These are phyloP conservation scores for Epsilonema sp. DNA, from an alignment of 2,888 invertebrate species.

Conservation along the genomic window DNA sequence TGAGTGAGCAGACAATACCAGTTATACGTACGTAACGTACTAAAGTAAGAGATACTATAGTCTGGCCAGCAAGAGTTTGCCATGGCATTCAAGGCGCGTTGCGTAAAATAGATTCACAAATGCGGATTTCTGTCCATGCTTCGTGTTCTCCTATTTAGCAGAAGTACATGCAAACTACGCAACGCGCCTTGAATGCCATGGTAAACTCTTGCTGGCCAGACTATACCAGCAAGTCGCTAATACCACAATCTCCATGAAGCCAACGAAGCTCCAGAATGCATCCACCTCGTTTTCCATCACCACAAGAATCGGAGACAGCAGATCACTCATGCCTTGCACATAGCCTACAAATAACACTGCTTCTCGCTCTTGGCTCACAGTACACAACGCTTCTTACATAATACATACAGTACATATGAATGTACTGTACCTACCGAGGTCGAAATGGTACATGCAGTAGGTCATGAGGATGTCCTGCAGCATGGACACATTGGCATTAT, in stretches of 20 bases:
- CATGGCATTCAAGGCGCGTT: too few species aligned
- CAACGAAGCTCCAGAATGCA: slow-evolving; percentile 96
- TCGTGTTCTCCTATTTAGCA: too few species aligned
- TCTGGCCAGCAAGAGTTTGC: too few species aligned
- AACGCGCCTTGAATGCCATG: too few species aligned
- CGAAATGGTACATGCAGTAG: slow-evolving; percentile 96
- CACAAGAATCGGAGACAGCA: slow-evolving; percentile 71
- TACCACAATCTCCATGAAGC: slow-evolving; percentile 89
- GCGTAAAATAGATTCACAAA: too few species aligned
- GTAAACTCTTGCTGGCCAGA: too few species aligned
- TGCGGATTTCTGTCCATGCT: too few species aligned
- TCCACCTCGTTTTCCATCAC: slow-evolving; percentile 80
- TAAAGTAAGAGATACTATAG: too few species aligned
- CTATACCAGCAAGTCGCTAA: too few species aligned
- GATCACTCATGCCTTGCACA: slow-evolving; percentile 89
- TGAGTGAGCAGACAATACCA: too few species aligned
- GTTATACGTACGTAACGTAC: too few species aligned
- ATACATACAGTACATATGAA: background rate
- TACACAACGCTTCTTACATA: background rate
- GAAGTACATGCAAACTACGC: too few species aligned
- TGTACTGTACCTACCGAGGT: slow-evolving; percentile 43
- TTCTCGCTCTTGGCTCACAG: background rate
- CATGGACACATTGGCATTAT: slow-evolving; percentile 63
- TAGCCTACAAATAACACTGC: slow-evolving; percentile 33
- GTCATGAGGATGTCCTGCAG: slow-evolving; percentile 87